Conservation (phyloP, 2,888 invertebrate genomes). For the Lasioglossum morio region DNA sequence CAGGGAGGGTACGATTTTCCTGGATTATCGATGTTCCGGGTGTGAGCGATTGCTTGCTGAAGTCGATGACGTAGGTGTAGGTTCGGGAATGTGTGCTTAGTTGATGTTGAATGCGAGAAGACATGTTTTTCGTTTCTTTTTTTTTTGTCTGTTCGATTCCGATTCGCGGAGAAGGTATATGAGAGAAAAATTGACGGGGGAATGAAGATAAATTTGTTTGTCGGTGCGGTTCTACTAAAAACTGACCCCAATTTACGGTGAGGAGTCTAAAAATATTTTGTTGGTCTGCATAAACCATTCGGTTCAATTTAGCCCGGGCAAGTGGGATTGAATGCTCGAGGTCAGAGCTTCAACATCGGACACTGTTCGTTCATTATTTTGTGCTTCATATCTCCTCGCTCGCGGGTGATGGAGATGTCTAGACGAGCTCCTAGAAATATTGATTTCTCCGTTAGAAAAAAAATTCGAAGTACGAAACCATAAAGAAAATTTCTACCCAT, state of each 20-base stretch:
- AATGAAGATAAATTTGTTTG: background rate
- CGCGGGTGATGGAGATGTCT: background rate
- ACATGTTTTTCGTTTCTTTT: background rate
- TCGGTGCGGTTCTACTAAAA: background rate
- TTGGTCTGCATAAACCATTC: conserved; percentile 1
- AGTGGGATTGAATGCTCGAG: background rate
- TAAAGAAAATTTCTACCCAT: background rate
- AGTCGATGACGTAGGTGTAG: background rate
- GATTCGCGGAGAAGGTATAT: background rate
- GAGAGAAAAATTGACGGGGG: background rate
- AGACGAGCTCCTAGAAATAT: background rate
- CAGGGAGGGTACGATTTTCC: background rate
- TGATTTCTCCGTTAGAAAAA: background rate
- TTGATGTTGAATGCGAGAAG: background rate
- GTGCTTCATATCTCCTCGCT: background rate
- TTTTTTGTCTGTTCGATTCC: background rate
- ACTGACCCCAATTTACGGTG: background rate
- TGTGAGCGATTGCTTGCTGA: background rate
- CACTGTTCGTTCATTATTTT: background rate
- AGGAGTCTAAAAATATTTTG: background rate
- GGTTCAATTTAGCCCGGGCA: background rate
- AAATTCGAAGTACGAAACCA: background rate
- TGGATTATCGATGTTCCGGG: background rate
- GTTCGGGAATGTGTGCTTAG: background rate
- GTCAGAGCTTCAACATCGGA: background rate